Evolutionary conservation across 2,113 vertebrate genomes (phyloP), one percentile per base, ranked within the genome.

Genomic region (Pelecanoides urinatrix): DNA sequence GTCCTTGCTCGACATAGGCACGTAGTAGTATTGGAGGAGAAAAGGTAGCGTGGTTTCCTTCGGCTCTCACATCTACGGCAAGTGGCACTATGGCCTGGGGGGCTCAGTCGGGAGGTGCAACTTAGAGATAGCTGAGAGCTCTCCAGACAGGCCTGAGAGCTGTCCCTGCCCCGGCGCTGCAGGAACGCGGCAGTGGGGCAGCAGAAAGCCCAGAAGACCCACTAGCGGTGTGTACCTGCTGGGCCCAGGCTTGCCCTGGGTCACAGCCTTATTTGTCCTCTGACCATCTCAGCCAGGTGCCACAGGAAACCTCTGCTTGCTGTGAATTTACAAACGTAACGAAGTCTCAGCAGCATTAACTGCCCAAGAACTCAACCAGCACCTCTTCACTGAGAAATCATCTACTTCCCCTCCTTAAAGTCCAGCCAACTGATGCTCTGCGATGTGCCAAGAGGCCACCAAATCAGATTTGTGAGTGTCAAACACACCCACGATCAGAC

Each of bases 1-100:
- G 38, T 29, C 61, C 77, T 89, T 81, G 59, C 82, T 67, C 1
- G 0, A 5, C 23, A 36, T 1, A 18, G 66, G 13, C 42, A 36
- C 1, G 4, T 6, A 55, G 47, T 14, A 27, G 52, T 6, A 2
- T 0, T 19, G 53, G 56, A 40, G 44, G 40, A 32, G 42, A 55
- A 40, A 38, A 19, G 5, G 22, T 11, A 2, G 0, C 1, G 15
- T 34, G 18, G 19, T 19, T 72, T 50, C n/a, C 29, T 56, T 21
- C 27, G 53, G 44, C 58, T 76, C 12, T 47, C 29, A 6, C 27
- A 6, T 7, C 49, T 14, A 3, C 16, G 22, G 15, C 30, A 36
- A 65, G 20, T 7, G 8, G 19, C 58, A n/a, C 38, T 34, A 9
- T 4, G 23, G 75, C 63, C 81, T 77, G 23, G 29, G 61, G 5